Percentiles rank a stretch among this genome's conserved stretches.
These are phyloP conservation scores for Thyatira batis DNA, from an alignment of 2,888 invertebrate species.

Conservation along the genomic window DNA sequence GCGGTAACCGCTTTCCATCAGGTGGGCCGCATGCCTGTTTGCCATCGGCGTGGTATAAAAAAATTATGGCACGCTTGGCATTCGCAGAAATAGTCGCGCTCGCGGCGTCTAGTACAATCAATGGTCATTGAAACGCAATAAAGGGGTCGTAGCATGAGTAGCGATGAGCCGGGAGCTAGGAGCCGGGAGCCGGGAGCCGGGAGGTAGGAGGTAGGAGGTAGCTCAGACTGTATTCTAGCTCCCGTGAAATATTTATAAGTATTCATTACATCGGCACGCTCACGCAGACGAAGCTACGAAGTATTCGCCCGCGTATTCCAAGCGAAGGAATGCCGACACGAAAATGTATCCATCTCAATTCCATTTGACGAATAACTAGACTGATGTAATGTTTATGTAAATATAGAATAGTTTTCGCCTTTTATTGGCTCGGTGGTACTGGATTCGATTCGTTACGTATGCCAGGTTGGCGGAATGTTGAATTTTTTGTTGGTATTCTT, in stretches of 20 bases:
- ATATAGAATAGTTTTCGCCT: too few species aligned
- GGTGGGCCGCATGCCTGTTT: too few species aligned
- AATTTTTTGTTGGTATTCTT: background rate
- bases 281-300: background rate
- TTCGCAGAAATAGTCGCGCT: too few species aligned
- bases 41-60: too few species aligned
- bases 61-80: too few species aligned
- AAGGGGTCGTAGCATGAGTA: background rate
- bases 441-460: too few species aligned
- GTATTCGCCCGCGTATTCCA: background rate
- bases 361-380: background rate
- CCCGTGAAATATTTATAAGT: background rate
- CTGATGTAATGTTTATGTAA: background rate
- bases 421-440: too few species aligned
- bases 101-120: too few species aligned
- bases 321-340: background rate
- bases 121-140: too few species aligned
- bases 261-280: background rate
- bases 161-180: background rate
- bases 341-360: background rate
- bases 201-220: too few species aligned
- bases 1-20: too few species aligned
- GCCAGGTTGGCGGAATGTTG: too few species aligned
- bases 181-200: background rate
- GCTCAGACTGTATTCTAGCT: background rate